phyloP scores from a whole-genome alignment of 1,140 invertebrate species.

The Calephelis nemesis region DNA sequence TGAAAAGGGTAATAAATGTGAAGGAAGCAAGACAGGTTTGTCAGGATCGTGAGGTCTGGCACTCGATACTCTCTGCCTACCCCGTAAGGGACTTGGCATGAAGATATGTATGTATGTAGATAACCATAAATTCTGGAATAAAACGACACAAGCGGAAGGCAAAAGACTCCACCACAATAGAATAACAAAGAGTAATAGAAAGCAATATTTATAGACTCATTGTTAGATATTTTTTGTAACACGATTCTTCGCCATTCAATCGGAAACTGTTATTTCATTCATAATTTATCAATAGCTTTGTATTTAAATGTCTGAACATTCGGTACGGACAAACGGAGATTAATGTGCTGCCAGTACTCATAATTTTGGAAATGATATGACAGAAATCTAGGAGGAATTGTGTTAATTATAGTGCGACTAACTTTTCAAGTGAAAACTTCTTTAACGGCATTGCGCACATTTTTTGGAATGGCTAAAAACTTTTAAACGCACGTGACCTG shows the following conservation, averaged over 20 bases:
- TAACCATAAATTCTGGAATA: conserved; percentile 35
- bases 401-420: neutral
- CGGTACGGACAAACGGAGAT: conserved; percentile 50
- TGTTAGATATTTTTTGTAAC: conserved; percentile 64
- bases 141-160: conserved; percentile 49
- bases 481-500: too few relatives aligned
- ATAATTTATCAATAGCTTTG: conserved; percentile 70
- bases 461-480: too few relatives aligned
- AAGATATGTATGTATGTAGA: too few relatives aligned
- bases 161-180: conserved; percentile 47
- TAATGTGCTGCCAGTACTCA: conserved; percentile 50
- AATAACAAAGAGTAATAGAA: conserved; percentile 54
- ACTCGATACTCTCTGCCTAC: too few relatives aligned
- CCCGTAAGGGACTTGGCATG: too few relatives aligned
- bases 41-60: too few relatives aligned
- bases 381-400: conserved; percentile 36
- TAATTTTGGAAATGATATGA: conserved; percentile 62
- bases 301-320: conserved; percentile 65
- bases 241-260: conserved; percentile 56
- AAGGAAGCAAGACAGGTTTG: too few relatives aligned
- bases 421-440: too few relatives aligned
- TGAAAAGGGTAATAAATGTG: too few relatives aligned
- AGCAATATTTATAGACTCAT: conserved; percentile 58
- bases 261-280: conserved; percentile 63
- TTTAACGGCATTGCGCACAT: too few relatives aligned